Percentiles rank a stretch among this genome's conserved stretches.
phyloP scores from a whole-genome alignment of 2,797 vertebrate genomes.

The Tauraco hartlaubi region DNA sequence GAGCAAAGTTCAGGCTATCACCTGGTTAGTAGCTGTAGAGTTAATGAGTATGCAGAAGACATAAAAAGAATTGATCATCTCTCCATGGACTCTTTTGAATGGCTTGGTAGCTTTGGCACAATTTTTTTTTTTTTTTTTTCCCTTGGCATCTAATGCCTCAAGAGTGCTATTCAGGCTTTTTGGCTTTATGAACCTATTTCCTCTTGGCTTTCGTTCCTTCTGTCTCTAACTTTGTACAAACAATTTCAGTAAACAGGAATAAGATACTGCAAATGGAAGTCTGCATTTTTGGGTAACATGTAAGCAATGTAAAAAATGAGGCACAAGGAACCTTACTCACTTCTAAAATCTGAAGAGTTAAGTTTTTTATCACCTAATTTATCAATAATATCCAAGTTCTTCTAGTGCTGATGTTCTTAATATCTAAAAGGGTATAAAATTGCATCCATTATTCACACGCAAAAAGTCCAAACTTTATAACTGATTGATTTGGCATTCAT shows the following conservation, averaged over 20 bases:
- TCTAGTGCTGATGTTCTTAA: background rate
- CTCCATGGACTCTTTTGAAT: background rate
- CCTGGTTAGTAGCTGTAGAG: background rate
- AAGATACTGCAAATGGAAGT: background rate
- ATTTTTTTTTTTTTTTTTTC: background rate
- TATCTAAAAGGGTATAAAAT: background rate
- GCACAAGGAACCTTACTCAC: background rate
- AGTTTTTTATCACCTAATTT: background rate
- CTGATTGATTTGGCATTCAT: background rate
- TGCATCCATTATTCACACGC: background rate
- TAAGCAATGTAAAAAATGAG: background rate
- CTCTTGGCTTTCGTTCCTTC: background rate
- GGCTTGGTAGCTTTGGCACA: background rate
- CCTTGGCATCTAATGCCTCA: background rate
- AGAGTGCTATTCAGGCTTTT: background rate
- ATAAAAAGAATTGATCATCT: background rate
- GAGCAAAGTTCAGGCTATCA: background rate
- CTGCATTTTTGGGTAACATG: background rate
- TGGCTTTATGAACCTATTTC: background rate
- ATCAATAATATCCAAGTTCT: background rate
- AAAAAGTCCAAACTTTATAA: background rate
- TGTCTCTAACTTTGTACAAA: background rate
- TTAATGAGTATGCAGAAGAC: slow-evolving; percentile 2
- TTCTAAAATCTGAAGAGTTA: background rate
- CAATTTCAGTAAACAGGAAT: background rate